Base-by-base conservation (phyloP, 2,113 vertebrate genomes). In the Nothobranchius furzeri region DNA sequence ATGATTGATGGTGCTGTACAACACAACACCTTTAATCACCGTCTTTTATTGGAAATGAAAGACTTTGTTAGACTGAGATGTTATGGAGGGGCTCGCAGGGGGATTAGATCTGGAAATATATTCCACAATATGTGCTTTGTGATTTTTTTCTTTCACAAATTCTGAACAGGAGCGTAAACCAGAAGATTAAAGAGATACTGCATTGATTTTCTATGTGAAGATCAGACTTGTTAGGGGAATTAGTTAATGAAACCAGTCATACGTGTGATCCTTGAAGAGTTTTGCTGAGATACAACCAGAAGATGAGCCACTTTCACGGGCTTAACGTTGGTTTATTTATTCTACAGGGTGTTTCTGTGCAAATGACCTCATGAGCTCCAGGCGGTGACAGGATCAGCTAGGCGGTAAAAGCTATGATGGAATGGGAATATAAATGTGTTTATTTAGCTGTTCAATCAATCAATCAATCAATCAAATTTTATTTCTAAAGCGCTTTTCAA, bases 1-100 rank as follows among this genome's bases (percentile, higher is more conserved):
- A 85, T 91, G 89, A 92, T 91, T 89, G 89, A 91, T 92, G 88
- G 82, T 9, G 56, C 62, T 17, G 76, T 82, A 73, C 69, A 75
- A 81, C 80, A 69, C 64, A 67, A 82, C 60, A 84, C 75, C 67
- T 76, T 82, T 66, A 85, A 85, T 85, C 64, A 70, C 74, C 84
- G 60, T 64, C 79, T 83, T 81, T 64, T 64, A 77, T 78, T 83
- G 64, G 48, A 83, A 80, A 79, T 72, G 69, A 80, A 69, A 80
- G 75, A 72, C 70, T 77, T 62, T 70, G 73, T 71, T 67, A 55
- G 62, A 56, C 64, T 62, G 58, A 70, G 74, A 58, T 67, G 69
- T 66, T 66, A 13, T 20, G 55, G 68, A 64, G 78, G 67, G 61
- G 70, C 64, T 84, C 72, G 63, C 58, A 0, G 30, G 60, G 59